Evolutionary conservation across 92 coral and sea anemone species (phyloP).

Genomic region (Epizoanthus stellaris): DNA sequence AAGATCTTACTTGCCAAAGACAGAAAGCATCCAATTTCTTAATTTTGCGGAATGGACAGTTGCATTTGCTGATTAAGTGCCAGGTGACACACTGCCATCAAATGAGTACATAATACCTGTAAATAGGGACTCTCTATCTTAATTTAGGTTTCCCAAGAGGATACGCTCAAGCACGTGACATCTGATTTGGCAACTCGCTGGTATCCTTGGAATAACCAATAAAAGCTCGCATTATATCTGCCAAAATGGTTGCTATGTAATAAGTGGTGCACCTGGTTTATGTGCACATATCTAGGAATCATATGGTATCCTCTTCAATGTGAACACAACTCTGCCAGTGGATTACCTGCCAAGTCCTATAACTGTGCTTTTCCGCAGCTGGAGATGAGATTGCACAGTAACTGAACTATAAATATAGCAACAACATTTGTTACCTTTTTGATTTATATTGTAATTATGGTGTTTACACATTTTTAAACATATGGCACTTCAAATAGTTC

Average conservation of each 20-base stretch:
- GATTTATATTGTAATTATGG: no score
- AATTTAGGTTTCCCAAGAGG: neutral
- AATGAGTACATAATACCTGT: neutral
- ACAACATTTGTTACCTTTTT: no score
- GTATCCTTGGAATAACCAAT: no score
- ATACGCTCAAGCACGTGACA: neutral
- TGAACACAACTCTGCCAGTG: neutral
- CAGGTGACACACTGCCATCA: slow-evolving; percentile 5
- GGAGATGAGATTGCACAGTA: neutral
- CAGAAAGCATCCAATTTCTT: slow-evolving; percentile 12
- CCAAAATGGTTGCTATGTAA: no score
- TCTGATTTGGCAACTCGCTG: no score
- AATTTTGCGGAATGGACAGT: slow-evolving; percentile 1
- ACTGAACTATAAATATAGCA: neutral
- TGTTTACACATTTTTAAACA: no score
- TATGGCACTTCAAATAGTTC: no score
- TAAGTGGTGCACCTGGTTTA: neutral
- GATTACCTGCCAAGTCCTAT: neutral
- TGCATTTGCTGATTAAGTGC: neutral
- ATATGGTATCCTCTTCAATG: neutral
- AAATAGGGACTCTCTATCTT: neutral
- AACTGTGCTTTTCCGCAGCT: neutral
- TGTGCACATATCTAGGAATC: neutral
- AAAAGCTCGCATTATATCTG: no score
- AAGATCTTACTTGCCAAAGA: neutral